Evolutionary conservation across 1,140 invertebrate genomes (phyloP).

Genomic region (Coelopa frigida): DNA sequence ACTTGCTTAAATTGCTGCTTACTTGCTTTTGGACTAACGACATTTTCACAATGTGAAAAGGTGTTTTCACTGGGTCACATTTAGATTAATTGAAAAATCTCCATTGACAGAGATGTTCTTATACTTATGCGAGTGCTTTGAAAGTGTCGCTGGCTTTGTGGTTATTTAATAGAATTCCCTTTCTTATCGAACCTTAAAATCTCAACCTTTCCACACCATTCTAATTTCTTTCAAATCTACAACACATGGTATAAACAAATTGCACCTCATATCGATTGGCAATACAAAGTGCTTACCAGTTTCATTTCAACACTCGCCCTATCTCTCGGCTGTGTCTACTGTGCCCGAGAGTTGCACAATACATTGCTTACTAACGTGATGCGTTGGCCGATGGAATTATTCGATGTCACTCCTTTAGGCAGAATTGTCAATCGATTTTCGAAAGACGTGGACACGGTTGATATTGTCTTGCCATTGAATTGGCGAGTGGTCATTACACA

Average conservation of each 20-base stretch:
- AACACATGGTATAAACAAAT: constrained; percentile 1
- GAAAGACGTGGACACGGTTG: constrained; percentile 65
- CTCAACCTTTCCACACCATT: too few relatives aligned
- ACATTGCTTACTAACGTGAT: constrained; percentile 55
- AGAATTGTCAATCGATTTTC: constrained; percentile 68
- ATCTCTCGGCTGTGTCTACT: constrained; percentile 41
- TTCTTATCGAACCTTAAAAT: too few relatives aligned
- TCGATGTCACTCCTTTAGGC: constrained; percentile 68
- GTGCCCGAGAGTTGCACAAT: constrained; percentile 49
- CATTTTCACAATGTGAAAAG: too few relatives aligned
- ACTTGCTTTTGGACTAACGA: too few relatives aligned
- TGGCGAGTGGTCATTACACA: constrained; percentile 39
- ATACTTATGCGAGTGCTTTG: too few relatives aligned
- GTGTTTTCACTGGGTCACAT: neutral
- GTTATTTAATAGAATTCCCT: neutral
- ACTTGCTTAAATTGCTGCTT: too few relatives aligned
- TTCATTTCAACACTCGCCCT: constrained; percentile 36
- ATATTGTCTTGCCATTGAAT: constrained; percentile 48
- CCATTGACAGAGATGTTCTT: neutral
- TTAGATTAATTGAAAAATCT: neutral
- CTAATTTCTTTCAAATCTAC: neutral
- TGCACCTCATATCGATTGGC: neutral
- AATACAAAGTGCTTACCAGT: constrained; percentile 33
- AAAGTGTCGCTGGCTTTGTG: neutral
- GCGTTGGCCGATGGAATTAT: constrained; percentile 64